Evolutionary conservation across 2,113 vertebrate species (phyloP).

Genomic region (Pollachius pollachius): DNA sequence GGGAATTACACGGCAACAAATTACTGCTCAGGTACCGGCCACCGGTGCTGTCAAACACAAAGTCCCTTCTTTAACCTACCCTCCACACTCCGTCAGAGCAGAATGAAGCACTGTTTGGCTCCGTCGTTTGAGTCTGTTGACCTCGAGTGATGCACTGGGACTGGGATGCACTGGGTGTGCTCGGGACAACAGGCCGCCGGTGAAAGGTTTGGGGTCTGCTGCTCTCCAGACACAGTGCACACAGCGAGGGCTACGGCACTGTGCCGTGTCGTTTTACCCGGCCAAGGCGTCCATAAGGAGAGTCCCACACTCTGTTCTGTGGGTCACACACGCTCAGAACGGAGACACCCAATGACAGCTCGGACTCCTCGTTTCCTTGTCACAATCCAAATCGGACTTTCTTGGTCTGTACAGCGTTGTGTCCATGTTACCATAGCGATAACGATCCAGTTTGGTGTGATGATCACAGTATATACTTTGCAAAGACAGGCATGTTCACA

Average conservation of each 20-base stretch:
- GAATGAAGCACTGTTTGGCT: slow-evolving; percentile 48
- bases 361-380: slow-evolving; percentile 8
- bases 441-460: too few relatives aligned
- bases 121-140: slow-evolving; percentile 63
- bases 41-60: slow-evolving; percentile 31
- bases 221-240: slow-evolving; percentile 14
- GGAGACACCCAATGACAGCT: slow-evolving; percentile 32
- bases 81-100: slow-evolving; percentile 44
- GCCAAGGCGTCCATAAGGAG: slow-evolving; percentile 50
- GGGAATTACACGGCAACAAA: slow-evolving; percentile 52
- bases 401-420: neutral
- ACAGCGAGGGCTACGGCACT: slow-evolving; percentile 35
- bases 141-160: slow-evolving; percentile 52
- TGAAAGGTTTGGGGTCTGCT: slow-evolving; percentile 46
- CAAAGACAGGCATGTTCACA: too few relatives aligned
- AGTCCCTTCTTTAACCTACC: slow-evolving; percentile 43
- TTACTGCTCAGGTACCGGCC: slow-evolving; percentile 45
- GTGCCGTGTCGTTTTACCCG: slow-evolving; percentile 49
- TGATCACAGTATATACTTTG: too few relatives aligned
- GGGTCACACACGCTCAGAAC: slow-evolving; percentile 36
- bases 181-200: slow-evolving; percentile 49
- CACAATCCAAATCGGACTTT: slow-evolving; percentile 10
- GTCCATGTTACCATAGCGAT: too few relatives aligned
- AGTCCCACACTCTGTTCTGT: slow-evolving; percentile 31
- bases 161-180: slow-evolving; percentile 37